phyloP scores from a whole-genome alignment of 2,888 invertebrate genomes.

The Oasisia sp. region DNA sequence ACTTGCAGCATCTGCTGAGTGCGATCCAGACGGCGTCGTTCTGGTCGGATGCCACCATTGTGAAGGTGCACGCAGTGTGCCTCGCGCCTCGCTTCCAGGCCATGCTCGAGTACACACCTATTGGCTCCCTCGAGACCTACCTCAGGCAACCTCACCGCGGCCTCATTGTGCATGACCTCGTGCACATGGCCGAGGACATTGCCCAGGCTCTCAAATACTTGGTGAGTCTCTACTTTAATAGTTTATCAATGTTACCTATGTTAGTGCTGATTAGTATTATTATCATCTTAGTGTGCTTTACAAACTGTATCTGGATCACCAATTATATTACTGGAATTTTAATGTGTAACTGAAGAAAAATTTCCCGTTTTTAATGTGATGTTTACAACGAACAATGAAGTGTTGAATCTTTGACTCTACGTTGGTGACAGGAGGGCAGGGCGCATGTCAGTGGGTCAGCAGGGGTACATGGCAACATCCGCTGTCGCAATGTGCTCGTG shows the following conservation, averaged over 20 bases:
- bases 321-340: too few species aligned
- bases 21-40: conserved; percentile 32
- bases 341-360: too few species aligned
- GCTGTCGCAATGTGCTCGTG: conserved; percentile 85
- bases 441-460: not conserved
- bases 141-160: conserved; percentile 28
- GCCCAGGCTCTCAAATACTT: conserved; percentile 39
- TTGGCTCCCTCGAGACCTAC: conserved; percentile 36
- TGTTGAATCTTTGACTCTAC: not conserved
- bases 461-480: conserved; percentile 79
- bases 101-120: conserved; percentile 36
- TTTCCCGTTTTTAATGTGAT: too few species aligned
- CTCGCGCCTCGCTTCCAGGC: conserved; percentile 33
- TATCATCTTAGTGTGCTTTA: too few species aligned
- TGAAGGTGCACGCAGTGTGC: conserved; percentile 34
- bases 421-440: not conserved
- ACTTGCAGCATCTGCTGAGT: conserved; percentile 33
- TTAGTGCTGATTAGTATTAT: too few species aligned
- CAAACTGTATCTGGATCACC: too few species aligned
- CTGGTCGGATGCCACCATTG: conserved; percentile 37
- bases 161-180: conserved; percentile 32
- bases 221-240: conserved; percentile 30
- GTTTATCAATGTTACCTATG: too few species aligned
- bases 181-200: conserved; percentile 37
- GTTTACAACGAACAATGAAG: too few species aligned